These are phyloP conservation scores for Montipora efflorescens DNA, from an alignment of 64 coral and sea anemone species.

Conservation along the genomic window DNA sequence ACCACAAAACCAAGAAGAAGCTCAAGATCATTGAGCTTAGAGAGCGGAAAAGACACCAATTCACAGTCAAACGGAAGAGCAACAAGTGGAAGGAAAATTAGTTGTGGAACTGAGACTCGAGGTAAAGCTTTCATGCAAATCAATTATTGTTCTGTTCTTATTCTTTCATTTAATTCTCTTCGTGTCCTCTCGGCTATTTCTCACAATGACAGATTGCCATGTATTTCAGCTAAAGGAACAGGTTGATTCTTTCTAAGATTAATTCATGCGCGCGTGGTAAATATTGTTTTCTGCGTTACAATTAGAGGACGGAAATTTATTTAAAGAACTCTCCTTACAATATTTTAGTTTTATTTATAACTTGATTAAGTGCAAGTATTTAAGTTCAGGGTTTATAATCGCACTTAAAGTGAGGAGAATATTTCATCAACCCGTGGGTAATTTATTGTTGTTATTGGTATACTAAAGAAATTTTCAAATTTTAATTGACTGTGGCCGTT, in stretches of 20 bases:
- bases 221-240: neutral
- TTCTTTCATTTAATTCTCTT: neutral
- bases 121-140: neutral
- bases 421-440: too few relatives aligned
- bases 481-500: too few relatives aligned
- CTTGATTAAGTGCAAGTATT: too few relatives aligned
- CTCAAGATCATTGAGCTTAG: conserved; percentile 55
- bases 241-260: neutral
- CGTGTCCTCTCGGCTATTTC: neutral
- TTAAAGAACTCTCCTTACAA: neutral
- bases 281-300: neutral
- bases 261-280: neutral
- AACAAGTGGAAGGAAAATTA: conserved; percentile 61
- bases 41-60: conserved; percentile 51
- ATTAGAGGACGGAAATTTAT: neutral
- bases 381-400: too few relatives aligned
- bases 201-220: conserved; percentile 17
- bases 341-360: too few relatives aligned
- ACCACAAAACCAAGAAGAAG: conserved; percentile 78
- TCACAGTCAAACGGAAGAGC: conserved; percentile 41
- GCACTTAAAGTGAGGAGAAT: too few relatives aligned
- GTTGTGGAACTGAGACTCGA: conserved; percentile 45
- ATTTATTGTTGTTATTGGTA: too few relatives aligned
- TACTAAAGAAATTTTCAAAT: too few relatives aligned
- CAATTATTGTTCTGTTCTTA: neutral